A percentile compares a stretch with the other conserved stretches of the same genome.
Evolutionary conservation across 2,113 vertebrate genomes (phyloP).

Genomic region (Rhipidura dahli): DNA sequence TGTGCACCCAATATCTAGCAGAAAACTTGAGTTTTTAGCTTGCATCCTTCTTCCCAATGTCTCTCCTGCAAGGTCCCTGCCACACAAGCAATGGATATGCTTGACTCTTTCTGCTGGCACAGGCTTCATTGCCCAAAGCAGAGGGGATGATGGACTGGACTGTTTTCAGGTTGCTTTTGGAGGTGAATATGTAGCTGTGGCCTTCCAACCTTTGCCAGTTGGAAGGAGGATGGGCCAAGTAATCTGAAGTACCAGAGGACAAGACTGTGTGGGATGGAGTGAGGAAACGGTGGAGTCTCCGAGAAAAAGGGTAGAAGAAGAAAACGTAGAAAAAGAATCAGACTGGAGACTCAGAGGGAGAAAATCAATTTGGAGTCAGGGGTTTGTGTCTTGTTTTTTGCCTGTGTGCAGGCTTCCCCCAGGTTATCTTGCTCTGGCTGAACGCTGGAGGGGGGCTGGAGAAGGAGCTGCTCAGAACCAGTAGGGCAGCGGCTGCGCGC

Average conservation of each 20-base stretch:
- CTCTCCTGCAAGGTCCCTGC: background rate
- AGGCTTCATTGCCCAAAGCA: background rate
- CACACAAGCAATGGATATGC: background rate
- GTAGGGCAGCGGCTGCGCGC: background rate
- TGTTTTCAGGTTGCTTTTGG: background rate
- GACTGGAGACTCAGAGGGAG: background rate
- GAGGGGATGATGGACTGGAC: background rate
- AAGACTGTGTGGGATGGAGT: background rate
- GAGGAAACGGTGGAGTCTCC: background rate
- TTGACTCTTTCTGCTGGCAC: background rate
- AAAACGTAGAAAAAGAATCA: background rate
- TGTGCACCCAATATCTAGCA: background rate
- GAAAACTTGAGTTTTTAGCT: background rate
- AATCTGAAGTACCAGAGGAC: background rate
- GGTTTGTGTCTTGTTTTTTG: background rate
- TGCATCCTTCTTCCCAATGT: background rate
- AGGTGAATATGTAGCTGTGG: background rate
- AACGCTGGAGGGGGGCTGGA: background rate
- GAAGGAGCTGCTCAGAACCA: background rate
- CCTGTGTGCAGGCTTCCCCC: accelerated
- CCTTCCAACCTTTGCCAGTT: background rate
- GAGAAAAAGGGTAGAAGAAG: background rate
- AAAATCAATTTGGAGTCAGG: background rate
- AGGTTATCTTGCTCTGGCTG: background rate
- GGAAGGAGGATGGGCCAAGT: background rate